Base-by-base conservation (phyloP, 2,888 invertebrate genomes). In the Melitaea athalia region DNA sequence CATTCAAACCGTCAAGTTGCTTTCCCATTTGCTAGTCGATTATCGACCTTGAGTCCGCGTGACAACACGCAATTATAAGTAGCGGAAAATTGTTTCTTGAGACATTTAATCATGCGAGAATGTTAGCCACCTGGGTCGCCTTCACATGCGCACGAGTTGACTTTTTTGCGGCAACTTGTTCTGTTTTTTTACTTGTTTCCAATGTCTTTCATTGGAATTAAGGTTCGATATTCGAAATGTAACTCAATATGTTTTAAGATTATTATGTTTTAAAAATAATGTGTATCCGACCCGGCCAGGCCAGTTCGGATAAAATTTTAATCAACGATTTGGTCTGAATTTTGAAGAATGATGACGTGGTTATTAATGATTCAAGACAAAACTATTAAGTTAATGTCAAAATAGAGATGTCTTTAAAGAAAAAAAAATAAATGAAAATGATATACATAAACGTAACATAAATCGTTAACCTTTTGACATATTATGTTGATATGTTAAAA, bases 61-160 rank as follows among this genome's bases (percentile, higher is more conserved):
- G 0, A 7, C 59, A 75, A 72, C 64, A 67, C 71, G 31, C 31
- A 60, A 73, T 69, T 78, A 75, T 59, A 45, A 2, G 31, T 67
- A 68, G n/a, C 33, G 4, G 0, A 38, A 47, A 47, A 66, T 43
- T 69, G 73, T 73, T 69, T 47, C 53, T 79, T 85, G 78, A 8
- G 75, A 43, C 78, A 45, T 82, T 85, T 80, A 75, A 65, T 47
- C 33, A 67, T 53, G 63, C 64, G 57, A 63, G 55, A 47, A 33
- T 53, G 67, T 61, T 81, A 87, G 85, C 84, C 87, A 90, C 89
- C 88, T 91, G 84, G 85, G 80, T 91, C 81, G 87, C 91, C 91
- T 90, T 91, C 89, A 87, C 83, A 88, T 89, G 88, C 86, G 87
- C 89, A 84, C 79, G 88, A 88, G 87, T 87, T 81, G 78, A 83